Conservation (phyloP, 2,888 invertebrate species). For the Dusona sp. region DNA sequence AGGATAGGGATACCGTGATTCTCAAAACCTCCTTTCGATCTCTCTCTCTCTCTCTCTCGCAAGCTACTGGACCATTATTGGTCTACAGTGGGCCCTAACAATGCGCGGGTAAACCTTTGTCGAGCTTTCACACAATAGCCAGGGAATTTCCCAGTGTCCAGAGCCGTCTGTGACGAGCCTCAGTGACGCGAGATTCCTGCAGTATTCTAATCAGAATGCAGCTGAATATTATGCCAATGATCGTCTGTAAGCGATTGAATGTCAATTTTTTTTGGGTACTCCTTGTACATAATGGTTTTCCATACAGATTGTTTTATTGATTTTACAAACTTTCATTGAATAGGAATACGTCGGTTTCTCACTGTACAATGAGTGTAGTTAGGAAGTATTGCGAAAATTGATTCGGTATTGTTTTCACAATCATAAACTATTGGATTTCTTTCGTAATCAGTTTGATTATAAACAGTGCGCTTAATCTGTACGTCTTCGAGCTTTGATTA, state of each 20-base stretch:
- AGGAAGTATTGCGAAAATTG: no score
- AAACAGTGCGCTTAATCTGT: no score
- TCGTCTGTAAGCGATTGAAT: background rate
- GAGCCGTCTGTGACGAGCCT: background rate
- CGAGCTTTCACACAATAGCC: conserved; percentile 48
- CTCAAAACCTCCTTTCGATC: conserved; percentile 26
- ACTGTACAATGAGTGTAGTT: no score
- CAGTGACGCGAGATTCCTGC: background rate
- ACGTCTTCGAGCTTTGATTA: no score
- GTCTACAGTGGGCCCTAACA: conserved; percentile 48
- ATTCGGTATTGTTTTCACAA: no score
- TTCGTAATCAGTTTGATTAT: no score
- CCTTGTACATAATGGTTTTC: no score
- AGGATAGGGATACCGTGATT: conserved; percentile 40
- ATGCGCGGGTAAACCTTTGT: conserved; percentile 59
- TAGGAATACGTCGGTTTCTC: no score
- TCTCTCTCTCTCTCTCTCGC: conserved; percentile 6
- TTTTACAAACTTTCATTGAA: no score
- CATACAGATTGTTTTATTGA: no score
- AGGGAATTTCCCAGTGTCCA: conserved; percentile 26
- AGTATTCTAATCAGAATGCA: conserved; percentile 6
- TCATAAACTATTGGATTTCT: no score
- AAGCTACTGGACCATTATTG: conserved; percentile 51
- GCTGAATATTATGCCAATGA: conserved; percentile 8
- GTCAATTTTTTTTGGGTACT: no score